These are phyloP conservation scores for Sander lucioperca DNA, from an alignment of 2,113 vertebrate species.

Conservation along the genomic window DNA sequence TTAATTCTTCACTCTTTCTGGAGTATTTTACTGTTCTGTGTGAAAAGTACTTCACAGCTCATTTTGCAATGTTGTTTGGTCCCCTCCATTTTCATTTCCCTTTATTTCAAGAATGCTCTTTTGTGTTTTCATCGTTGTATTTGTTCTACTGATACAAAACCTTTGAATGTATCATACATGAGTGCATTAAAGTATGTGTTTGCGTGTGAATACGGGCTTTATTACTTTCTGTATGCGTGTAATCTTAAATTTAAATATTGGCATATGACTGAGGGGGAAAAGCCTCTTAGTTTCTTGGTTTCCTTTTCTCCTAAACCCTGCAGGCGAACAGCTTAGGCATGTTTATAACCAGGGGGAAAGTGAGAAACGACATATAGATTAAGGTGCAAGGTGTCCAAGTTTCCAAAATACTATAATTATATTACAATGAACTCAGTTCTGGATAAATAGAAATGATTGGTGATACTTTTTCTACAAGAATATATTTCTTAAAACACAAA, in stretches of 20 bases:
- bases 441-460: slow-evolving; percentile 11
- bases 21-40: not conserved
- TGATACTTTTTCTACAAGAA: not conserved
- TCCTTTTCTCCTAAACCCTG: slow-evolving; percentile 6
- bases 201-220: not conserved
- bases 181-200: not conserved
- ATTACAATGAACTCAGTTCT: slow-evolving; percentile 32
- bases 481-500: not conserved
- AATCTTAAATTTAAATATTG: not conserved
- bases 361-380: slow-evolving; percentile 16
- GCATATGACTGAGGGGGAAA: not conserved
- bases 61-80: not conserved
- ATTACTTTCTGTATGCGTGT: not conserved
- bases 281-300: not conserved
- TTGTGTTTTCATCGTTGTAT: not conserved
- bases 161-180: not conserved
- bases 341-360: slow-evolving; percentile 22
- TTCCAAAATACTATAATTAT: slow-evolving; percentile 32
- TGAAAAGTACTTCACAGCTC: not conserved
- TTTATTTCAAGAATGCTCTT: not conserved
- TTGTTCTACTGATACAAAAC: not conserved
- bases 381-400: slow-evolving; percentile 4
- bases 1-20: not conserved
- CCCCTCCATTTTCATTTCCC: not conserved
- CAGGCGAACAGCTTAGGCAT: slow-evolving; percentile 38